Base-by-base conservation (phyloP, 1,140 invertebrate genomes). In the Drosophila burlai region DNA sequence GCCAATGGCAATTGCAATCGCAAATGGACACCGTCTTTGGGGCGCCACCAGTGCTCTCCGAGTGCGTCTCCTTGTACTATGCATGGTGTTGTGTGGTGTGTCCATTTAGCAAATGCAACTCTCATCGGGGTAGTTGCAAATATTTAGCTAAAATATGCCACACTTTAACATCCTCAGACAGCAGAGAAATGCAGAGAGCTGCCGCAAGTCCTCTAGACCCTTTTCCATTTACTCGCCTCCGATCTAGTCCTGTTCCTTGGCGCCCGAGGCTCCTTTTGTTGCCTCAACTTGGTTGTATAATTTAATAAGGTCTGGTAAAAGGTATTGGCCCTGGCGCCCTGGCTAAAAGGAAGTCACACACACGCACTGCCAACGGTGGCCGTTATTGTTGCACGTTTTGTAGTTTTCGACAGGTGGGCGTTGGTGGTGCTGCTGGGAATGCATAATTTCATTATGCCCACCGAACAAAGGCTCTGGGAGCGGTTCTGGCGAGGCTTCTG, bases 91-190 rank as follows among this genome's bases (percentile, higher is more conserved):
- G 73, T 68, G 38, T 43, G 21, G 43, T 77, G 74, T 62, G 40
- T 69, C 57, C 74, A 78, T 63, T 71, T 63, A 46, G 80, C 54
- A 73, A 89, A 47, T 89, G 84, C 83, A 89, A 80, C 46, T 83
- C 83, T 77, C 80, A 64, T 80, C 47, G 77, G 77, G 76, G 59
- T 83, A 65, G 84, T 81, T 81, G 81, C 81, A 89, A 74, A 89
- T 89, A 84, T 90, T 87, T 81, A 90, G 81, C 81, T 81, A 65
- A 89, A 84, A 87, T 89, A 84, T 87, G 81, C 83, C 64, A 89
- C 77, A 78, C 77, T 74, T 86, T 80, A 83, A 84, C 81, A 89
- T 81, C 65, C 34, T 54, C 55, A 63, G 77, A 72, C 62, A 77
- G 59, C 49, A 66, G 61, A 57, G 72, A 67, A 71, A 66, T 73